phyloP scores from a whole-genome alignment of 2,888 invertebrate genomes.

The Cephalotes varians region DNA sequence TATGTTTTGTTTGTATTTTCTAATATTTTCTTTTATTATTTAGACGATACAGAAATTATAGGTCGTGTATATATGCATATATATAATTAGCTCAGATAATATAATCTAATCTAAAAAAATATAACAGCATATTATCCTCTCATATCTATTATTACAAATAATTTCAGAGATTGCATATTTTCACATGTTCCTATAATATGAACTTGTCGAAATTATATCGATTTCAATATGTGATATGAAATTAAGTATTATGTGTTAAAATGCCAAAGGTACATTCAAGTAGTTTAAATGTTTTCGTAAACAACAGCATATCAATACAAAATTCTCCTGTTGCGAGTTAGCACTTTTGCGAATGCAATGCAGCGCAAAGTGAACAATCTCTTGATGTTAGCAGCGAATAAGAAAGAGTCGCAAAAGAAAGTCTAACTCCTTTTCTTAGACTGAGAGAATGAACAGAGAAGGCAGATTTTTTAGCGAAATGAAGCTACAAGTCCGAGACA shows the following conservation, averaged over 20 bases:
- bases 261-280: neutral
- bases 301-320: neutral
- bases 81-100: neutral
- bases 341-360: slow-evolving; percentile 24
- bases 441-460: slow-evolving; percentile 60
- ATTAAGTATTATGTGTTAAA: slow-evolving; percentile 6
- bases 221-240: neutral
- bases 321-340: neutral
- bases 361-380: slow-evolving; percentile 66
- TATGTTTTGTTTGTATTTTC: neutral
- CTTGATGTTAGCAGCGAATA: slow-evolving; percentile 75
- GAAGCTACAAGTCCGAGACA: slow-evolving; percentile 61
- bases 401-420: slow-evolving; percentile 66
- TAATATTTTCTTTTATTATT: neutral
- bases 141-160: slow-evolving; percentile 2
- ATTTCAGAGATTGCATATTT: neutral
- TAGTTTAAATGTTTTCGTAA: slow-evolving; percentile 23
- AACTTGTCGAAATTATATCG: slow-evolving; percentile 2
- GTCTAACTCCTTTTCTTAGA: slow-evolving; percentile 63
- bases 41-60: neutral
- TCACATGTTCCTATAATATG: neutral
- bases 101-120: neutral
- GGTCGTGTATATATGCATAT: neutral
- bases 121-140: neutral
- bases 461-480: slow-evolving; percentile 70